phyloP scores from a whole-genome alignment of 2,888 invertebrate genomes.

The Bedellia somnulentella region DNA sequence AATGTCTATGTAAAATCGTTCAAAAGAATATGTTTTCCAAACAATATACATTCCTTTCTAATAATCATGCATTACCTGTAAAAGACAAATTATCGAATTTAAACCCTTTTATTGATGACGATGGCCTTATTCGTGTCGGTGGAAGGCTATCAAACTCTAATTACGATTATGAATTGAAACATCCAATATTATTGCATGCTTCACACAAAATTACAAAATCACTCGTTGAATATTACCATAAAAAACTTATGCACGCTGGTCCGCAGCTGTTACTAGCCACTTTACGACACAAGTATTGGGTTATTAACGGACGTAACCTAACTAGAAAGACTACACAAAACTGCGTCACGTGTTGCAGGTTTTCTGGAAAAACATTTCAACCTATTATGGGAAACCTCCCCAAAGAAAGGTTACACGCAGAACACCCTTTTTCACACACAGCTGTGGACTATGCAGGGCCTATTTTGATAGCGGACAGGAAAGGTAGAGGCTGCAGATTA shows the following conservation, averaged over 20 bases:
- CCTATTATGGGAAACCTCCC: slow-evolving; percentile 7
- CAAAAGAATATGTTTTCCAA: background rate
- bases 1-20: background rate
- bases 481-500: slow-evolving; percentile 2
- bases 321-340: slow-evolving; percentile 3
- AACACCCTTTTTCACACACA: slow-evolving; percentile 6
- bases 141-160: slow-evolving; percentile 7
- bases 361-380: slow-evolving; percentile 7
- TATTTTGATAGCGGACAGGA: slow-evolving; percentile 1
- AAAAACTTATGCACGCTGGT: slow-evolving; percentile 6
- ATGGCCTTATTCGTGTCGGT: slow-evolving; percentile 8
- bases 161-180: slow-evolving; percentile 7
- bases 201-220: no score
- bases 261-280: slow-evolving; percentile 8
- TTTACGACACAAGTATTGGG: slow-evolving; percentile 6
- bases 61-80: background rate
- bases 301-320: slow-evolving; percentile 3
- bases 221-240: slow-evolving; percentile 6
- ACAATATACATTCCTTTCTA: background rate
- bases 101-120: slow-evolving; percentile 6
- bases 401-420: slow-evolving; percentile 3
- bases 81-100: slow-evolving; percentile 2
- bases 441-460: slow-evolving; percentile 7
- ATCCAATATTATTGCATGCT: slow-evolving; percentile 8
- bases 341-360: slow-evolving; percentile 8